Conservation (phyloP, 2,113 vertebrate species). For the Pachycephala philippinensis region DNA sequence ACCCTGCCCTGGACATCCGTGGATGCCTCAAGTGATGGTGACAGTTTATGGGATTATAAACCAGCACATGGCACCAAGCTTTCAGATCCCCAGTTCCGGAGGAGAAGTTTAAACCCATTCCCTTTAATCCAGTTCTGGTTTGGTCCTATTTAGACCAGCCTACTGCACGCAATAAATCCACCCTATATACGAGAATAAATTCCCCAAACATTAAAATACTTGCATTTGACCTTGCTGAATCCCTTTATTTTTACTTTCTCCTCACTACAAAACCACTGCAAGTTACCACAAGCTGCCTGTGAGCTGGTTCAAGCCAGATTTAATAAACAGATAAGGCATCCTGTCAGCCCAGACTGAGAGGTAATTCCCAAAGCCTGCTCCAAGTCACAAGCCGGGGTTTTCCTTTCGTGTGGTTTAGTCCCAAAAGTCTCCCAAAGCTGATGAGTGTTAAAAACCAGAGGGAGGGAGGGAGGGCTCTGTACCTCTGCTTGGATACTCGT, state of each 20-base stretch:
- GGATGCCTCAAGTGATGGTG: neutral
- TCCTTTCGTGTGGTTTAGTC: neutral
- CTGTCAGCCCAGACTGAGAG: neutral
- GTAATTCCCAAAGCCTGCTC: neutral
- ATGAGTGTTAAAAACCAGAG: neutral
- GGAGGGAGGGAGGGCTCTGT: constrained; percentile 6
- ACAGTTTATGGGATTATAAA: neutral
- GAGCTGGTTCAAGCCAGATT: neutral
- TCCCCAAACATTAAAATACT: neutral
- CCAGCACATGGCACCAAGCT: neutral
- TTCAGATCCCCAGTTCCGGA: neutral
- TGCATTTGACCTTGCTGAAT: neutral
- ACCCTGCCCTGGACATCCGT: neutral
- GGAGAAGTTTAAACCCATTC: neutral
- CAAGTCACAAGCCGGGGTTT: neutral
- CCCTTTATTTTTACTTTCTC: neutral
- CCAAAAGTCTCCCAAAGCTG: neutral
- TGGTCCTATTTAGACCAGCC: neutral
- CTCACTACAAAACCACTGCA: neutral
- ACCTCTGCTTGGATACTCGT: constrained; percentile 89
- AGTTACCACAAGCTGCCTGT: neutral
- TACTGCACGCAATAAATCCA: neutral
- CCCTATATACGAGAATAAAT: neutral
- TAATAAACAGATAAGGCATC: neutral
- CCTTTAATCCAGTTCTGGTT: neutral